Percentiles rank a stretch among this genome's conserved stretches.
Conservation (phyloP, 2,888 invertebrate species). For the Temnothorax unifasciatus region DNA sequence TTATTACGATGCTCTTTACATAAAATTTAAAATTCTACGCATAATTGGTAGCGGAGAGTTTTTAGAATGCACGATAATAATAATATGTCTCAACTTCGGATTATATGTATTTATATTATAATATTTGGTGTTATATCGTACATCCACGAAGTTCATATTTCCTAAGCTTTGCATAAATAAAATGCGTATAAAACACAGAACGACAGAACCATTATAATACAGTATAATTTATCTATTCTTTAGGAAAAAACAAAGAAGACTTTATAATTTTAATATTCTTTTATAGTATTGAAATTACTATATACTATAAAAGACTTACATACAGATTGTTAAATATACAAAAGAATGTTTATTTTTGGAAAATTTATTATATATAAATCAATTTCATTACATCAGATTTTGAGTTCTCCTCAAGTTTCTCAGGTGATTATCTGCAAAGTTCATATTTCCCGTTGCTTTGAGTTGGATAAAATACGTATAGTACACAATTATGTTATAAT, state of each 20-base stretch:
- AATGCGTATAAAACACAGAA: neutral
- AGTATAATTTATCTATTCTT: neutral
- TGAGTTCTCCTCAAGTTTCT: no score
- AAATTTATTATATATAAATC: no score
- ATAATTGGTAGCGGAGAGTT: neutral
- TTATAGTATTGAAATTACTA: no score
- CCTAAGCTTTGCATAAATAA: neutral
- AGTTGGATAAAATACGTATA: neutral
- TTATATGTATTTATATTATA: neutral
- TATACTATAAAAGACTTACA: no score
- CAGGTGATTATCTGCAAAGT: neutral
- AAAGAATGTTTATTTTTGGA: no score
- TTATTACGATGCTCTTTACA: conserved; percentile 17
- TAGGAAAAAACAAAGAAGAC: no score
- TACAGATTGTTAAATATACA: no score
- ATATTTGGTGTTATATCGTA: neutral
- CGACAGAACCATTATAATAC: neutral
- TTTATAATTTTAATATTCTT: no score
- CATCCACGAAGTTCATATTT: neutral
- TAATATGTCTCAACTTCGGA: neutral
- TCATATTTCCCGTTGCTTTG: neutral
- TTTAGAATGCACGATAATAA: neutral
- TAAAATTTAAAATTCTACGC: neutral
- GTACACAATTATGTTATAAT: no score
- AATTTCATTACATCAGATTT: no score